A percentile compares a stretch with the other conserved stretches of the same genome.
phyloP scores from a whole-genome alignment of 2,797 vertebrate species.

The Microtus californicus region DNA sequence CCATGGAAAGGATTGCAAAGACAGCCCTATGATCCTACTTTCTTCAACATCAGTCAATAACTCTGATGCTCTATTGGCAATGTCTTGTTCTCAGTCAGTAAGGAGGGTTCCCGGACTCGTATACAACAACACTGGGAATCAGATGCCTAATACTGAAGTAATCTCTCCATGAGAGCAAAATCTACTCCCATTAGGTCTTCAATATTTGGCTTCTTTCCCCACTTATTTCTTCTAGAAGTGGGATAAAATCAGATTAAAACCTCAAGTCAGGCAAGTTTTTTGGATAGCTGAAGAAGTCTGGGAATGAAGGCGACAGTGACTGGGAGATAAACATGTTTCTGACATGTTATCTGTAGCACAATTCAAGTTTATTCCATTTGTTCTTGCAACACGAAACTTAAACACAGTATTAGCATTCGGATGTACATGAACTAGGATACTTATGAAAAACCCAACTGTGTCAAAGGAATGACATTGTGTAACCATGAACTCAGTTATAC shows the following conservation, averaged over 20 bases:
- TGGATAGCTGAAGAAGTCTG: neutral
- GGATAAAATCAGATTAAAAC: neutral
- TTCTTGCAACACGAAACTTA: constrained; percentile 91
- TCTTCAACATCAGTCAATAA: neutral
- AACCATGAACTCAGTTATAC: constrained; percentile 88
- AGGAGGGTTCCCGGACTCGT: neutral
- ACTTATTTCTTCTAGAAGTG: neutral
- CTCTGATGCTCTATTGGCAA: neutral
- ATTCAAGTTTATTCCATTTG: constrained; percentile 92
- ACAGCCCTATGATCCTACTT: neutral
- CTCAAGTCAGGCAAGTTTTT: neutral
- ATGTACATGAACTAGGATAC: constrained; percentile 87
- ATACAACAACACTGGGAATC: neutral
- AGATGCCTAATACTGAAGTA: neutral
- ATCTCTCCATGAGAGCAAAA: neutral
- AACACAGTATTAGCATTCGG: constrained; percentile 90
- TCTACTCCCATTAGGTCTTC: neutral
- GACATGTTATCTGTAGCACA: constrained; percentile 84
- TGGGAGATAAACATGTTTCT: constrained; percentile 63
- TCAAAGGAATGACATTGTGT: constrained; percentile 86
- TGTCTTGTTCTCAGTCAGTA: neutral
- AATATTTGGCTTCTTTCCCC: neutral
- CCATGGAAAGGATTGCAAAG: neutral
- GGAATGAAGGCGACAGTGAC: neutral
- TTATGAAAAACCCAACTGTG: constrained; percentile 86